Conservation (phyloP, 2,888 invertebrate species). For the Eupithecia tripunctaria region DNA sequence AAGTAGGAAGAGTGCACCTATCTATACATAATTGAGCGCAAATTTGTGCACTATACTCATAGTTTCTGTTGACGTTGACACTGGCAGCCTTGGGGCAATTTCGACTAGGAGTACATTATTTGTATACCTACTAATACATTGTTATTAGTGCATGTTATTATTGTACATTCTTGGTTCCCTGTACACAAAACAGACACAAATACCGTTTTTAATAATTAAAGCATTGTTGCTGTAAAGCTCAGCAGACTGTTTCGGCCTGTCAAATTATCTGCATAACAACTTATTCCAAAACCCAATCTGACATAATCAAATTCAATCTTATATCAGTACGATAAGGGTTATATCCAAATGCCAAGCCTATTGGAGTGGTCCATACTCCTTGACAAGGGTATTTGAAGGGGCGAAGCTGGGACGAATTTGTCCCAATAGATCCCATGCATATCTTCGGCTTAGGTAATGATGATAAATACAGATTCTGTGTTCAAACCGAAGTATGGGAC, state of each 20-base stretch:
- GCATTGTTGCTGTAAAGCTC: neutral
- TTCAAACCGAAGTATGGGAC: slow-evolving; percentile 20
- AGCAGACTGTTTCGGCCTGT: neutral
- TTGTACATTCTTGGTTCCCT: neutral
- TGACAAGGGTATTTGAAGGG: slow-evolving; percentile 46
- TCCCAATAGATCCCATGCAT: slow-evolving; percentile 48
- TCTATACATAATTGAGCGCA: too few relatives aligned
- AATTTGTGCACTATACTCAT: too few relatives aligned
- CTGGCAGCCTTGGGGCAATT: too few relatives aligned
- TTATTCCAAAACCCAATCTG: slow-evolving; percentile 15
- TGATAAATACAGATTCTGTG: slow-evolving; percentile 42
- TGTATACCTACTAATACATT: too few relatives aligned
- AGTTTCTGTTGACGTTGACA: too few relatives aligned
- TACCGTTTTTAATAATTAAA: neutral
- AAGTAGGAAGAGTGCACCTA: neutral
- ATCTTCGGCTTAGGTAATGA: slow-evolving; percentile 45
- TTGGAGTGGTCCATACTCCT: slow-evolving; percentile 21
- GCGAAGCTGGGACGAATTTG: slow-evolving; percentile 47
- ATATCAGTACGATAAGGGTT: slow-evolving; percentile 10
- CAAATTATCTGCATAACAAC: slow-evolving; percentile 12
- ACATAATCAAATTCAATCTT: slow-evolving; percentile 8
- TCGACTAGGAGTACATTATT: too few relatives aligned
- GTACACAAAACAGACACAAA: neutral
- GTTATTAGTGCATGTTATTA: neutral
- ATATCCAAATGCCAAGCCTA: slow-evolving; percentile 5